These are phyloP conservation scores for Lipotes vexillifer DNA, from an alignment of 2,113 vertebrate genomes.

Conservation along the genomic window DNA sequence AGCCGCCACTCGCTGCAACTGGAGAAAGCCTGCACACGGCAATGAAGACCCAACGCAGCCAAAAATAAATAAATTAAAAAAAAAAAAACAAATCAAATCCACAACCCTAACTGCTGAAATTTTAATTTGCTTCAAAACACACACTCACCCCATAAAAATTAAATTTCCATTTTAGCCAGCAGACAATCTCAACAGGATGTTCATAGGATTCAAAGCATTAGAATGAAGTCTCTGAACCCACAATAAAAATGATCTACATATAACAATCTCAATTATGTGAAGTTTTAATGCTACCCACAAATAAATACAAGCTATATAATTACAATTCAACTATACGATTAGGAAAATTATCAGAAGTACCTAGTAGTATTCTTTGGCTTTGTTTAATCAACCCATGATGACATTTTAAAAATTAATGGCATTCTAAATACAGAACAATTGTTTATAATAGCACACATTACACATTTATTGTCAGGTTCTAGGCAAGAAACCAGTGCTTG, in stretches of 20 bases:
- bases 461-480: conserved; percentile 2
- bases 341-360: conserved; percentile 58
- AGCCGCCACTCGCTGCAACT: too few relatives aligned
- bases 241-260: conserved; percentile 28
- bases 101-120: conserved; percentile 33
- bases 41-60: too few relatives aligned
- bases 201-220: conserved; percentile 47
- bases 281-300: conserved; percentile 56
- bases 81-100: not conserved
- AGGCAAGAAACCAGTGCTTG: not conserved
- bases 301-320: conserved; percentile 43
- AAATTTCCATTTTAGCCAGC: conserved; percentile 41
- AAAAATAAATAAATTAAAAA: too few relatives aligned
- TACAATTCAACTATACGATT: conserved; percentile 58
- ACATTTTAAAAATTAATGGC: conserved; percentile 3
- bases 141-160: conserved; percentile 46
- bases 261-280: conserved; percentile 48
- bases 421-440: conserved; percentile 38
- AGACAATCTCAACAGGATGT: conserved; percentile 2
- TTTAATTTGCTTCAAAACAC: conserved; percentile 42
- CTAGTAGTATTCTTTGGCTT: conserved; percentile 15
- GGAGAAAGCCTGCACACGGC: too few relatives aligned
- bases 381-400: conserved; percentile 10
- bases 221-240: conserved; percentile 48
- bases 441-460: conserved; percentile 25